Base-by-base conservation (phyloP, 2,113 vertebrate species). In the Natator depressus region DNA sequence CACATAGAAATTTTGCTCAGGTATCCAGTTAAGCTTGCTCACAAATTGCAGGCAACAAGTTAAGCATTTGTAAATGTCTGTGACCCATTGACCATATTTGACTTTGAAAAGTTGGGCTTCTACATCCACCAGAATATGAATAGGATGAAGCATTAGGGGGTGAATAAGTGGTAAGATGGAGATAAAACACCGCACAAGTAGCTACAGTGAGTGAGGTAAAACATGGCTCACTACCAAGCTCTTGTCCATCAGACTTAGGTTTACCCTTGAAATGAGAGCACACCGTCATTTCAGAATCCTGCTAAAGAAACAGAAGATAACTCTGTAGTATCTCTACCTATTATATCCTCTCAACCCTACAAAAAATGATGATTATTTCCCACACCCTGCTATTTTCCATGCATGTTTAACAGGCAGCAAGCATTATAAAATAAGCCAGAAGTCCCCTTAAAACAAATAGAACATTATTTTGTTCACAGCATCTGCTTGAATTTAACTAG, bases 101-200 rank as follows among this genome's bases (percentile, higher is more conserved):
- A 1, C 10, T 17, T 24, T 0, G 1, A 79, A 20, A 11, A 87
- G 46, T 0, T 0, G 4, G 6, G 6, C 8, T 89, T 82, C 0
- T 38, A 55, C 38, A 17, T 94, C 29, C 72, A 9, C 4, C 38
- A 1, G 38, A 24, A 10, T 83, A 57, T 76, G 24, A 76, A 46
- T 27, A 46, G 12, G 11, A 46, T 46, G 46, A 76, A 76, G 72
- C 11, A 76, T 6, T 42, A 46, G 42, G 72, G 10, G 72, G 72
- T 25, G 22, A 75, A 5, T 42, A 75, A 75, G 42, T 42, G 42
- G 24, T 14, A 75, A 7, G 25, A 76, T 35, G 8, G 42, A 76
- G 12, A 76, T 76, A 76, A 76, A 76, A 76, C 42, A 46, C 42
- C 6, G 12, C 2, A 76, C 10, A 76, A 46, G 24, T 27, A 76